Evolutionary conservation across 2,888 invertebrate genomes (phyloP).

Genomic region (Nomada ruficornis): DNA sequence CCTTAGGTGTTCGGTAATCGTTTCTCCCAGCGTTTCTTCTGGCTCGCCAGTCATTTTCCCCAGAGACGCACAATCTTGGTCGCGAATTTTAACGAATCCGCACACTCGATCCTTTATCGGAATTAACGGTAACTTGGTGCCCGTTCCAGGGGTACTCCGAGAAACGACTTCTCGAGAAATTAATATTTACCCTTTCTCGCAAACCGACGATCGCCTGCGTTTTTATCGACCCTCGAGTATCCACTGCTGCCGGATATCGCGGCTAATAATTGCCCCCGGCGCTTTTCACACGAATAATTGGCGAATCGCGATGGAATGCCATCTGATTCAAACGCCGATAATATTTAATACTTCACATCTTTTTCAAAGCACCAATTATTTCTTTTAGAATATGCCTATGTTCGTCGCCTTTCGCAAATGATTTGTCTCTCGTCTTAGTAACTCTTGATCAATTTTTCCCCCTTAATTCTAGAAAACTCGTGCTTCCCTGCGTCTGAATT

Average conservation of each 20-base stretch:
- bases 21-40: slow-evolving; percentile 56
- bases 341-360: too few relatives aligned
- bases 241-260: not conserved
- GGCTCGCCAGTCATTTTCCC: slow-evolving; percentile 29
- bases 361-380: too few relatives aligned
- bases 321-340: too few relatives aligned
- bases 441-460: not conserved
- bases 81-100: slow-evolving; percentile 44
- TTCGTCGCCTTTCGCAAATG: too few relatives aligned
- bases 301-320: not conserved
- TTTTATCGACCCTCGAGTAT: slow-evolving; percentile 10
- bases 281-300: not conserved
- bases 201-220: not conserved
- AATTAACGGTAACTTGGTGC: slow-evolving; percentile 47
- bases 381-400: too few relatives aligned
- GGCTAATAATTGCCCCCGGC: not conserved
- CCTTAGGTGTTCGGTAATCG: slow-evolving; percentile 22
- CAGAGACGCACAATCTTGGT: slow-evolving; percentile 25
- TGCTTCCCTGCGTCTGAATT: not conserved
- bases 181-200: slow-evolving; percentile 31
- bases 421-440: too few relatives aligned
- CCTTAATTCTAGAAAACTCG: not conserved
- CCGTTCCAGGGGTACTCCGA: not conserved
- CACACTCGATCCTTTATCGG: slow-evolving; percentile 55
- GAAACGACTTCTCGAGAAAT: slow-evolving; percentile 8